Percentiles rank a stretch among this genome's conserved stretches.
Conservation (phyloP, 1,140 invertebrate species). For the Adoxophyes honmai region DNA sequence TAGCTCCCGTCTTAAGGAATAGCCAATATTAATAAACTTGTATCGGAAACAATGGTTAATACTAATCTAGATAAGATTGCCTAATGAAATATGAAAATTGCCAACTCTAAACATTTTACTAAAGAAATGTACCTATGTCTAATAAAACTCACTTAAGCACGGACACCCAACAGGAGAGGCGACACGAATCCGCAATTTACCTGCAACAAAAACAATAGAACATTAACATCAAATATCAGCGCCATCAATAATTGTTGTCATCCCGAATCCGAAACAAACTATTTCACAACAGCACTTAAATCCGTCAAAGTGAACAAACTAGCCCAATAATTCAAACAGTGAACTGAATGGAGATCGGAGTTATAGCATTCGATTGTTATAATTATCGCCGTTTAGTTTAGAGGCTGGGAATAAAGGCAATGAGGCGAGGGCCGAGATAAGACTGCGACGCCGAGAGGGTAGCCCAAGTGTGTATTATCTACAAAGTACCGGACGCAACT, state of each 20-base stretch:
- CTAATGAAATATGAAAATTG: no score
- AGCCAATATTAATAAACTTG: no score
- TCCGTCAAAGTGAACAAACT: not conserved
- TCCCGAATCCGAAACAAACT: not conserved
- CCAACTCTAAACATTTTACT: no score
- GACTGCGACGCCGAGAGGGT: not conserved
- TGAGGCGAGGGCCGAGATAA: conserved; percentile 36
- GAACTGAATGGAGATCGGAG: not conserved
- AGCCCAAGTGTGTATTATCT: no score
- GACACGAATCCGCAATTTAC: not conserved
- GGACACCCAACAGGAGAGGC: no score
- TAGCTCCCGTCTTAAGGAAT: no score
- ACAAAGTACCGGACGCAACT: no score
- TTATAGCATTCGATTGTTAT: not conserved
- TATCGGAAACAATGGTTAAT: no score
- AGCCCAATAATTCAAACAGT: conserved; percentile 3
- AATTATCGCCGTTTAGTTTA: conserved; percentile 31
- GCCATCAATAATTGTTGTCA: not conserved
- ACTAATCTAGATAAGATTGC: no score
- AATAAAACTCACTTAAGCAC: no score
- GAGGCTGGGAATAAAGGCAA: conserved; percentile 35
- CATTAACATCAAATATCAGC: not conserved
- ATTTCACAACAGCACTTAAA: conserved; percentile 3
- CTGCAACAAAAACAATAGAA: not conserved
- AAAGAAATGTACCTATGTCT: no score